Evolutionary conservation across 2,797 vertebrate species (phyloP).

Genomic region (Gymnothorax reevesii): DNA sequence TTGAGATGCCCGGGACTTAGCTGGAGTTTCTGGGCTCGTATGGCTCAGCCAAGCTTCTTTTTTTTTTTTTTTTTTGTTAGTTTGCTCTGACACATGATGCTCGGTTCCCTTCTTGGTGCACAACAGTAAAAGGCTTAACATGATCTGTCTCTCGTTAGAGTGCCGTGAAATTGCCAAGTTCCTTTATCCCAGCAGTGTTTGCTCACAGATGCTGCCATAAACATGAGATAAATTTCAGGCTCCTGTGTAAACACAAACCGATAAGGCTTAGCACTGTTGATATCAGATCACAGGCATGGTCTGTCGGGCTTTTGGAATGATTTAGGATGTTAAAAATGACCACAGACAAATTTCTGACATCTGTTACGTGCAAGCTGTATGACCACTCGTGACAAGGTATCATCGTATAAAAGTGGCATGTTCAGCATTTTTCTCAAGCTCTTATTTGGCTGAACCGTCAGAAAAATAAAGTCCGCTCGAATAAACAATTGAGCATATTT

Average conservation of each 20-base stretch:
- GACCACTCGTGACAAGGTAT: not conserved
- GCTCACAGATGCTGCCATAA: constrained; percentile 15
- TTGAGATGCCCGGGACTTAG: constrained; percentile 1
- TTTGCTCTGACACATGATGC: constrained; percentile 13
- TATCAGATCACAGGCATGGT: not conserved
- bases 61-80: constrained; percentile 8
- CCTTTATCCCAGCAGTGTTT: constrained; percentile 9
- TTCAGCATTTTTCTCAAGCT: not conserved
- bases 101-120: constrained; percentile 3
- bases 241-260: not conserved
- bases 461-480: not conserved
- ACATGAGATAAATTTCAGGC: not conserved
- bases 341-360: not conserved
- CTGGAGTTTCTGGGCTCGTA: not conserved
- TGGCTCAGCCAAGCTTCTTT: not conserved
- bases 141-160: constrained; percentile 8
- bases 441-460: not conserved
- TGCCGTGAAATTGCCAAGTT: not conserved
- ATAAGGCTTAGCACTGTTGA: not conserved
- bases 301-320: not conserved
- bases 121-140: constrained; percentile 10
- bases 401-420: not conserved
- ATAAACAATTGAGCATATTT: not conserved
- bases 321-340: not conserved
- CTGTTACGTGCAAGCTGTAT: not conserved